Percentiles rank a stretch among this genome's conserved stretches.
phyloP scores from a whole-genome alignment of 2,888 invertebrate species.

The Tryphoninae sp. region DNA sequence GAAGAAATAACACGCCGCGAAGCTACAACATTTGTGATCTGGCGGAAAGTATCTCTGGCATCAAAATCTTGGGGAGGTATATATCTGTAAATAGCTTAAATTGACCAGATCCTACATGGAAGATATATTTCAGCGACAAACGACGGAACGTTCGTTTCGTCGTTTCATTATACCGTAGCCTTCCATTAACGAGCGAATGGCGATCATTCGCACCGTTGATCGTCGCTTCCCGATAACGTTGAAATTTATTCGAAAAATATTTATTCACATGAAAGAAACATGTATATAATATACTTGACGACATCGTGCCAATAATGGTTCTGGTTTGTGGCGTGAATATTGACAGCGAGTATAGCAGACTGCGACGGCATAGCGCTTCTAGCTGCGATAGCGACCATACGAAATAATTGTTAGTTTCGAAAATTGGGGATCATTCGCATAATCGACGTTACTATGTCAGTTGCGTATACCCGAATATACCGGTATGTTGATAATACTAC shows the following conservation, averaged over 20 bases:
- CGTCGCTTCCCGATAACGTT: conserved; percentile 44
- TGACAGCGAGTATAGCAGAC: not conserved
- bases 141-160: conserved; percentile 44
- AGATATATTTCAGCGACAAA: conserved; percentile 25
- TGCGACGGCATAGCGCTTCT: not conserved
- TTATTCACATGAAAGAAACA: not conserved
- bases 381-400: conserved; percentile 11
- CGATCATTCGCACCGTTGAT: conserved; percentile 48
- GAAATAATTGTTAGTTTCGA: conserved; percentile 36
- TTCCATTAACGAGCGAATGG: conserved; percentile 44
- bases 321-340: not conserved
- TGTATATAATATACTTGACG: conserved; percentile 7
- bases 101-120: conserved; percentile 22
- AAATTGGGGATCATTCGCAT: conserved; percentile 14
- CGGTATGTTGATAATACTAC: not conserved
- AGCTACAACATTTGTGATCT: no score
- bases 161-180: conserved; percentile 29
- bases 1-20: not conserved
- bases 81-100: conserved; percentile 30
- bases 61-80: not conserved
- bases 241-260: conserved; percentile 53
- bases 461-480: not conserved
- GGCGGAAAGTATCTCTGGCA: not conserved
- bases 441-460: not conserved
- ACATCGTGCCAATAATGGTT: conserved; percentile 24